Evolutionary conservation across 2,888 invertebrate species (phyloP).

Genomic region (Epistrophe eligans): DNA sequence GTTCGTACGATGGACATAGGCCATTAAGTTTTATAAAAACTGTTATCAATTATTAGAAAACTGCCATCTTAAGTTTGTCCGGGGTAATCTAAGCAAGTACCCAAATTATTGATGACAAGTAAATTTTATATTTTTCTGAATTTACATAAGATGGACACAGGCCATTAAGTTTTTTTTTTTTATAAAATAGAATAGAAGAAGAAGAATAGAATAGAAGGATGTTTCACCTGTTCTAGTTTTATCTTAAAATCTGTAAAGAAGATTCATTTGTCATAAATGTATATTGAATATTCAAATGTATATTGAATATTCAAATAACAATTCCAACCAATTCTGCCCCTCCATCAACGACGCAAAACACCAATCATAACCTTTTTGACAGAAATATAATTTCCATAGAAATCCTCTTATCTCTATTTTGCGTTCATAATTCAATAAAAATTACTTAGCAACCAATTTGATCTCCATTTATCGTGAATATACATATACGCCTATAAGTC

Average conservation of each 20-base stretch:
- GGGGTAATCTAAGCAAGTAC: no score
- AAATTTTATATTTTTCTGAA: no score
- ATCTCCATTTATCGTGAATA: background rate
- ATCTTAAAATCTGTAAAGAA: background rate
- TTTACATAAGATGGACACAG: no score
- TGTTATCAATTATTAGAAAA: no score
- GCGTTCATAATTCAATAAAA: constrained; percentile 13
- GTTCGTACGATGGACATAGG: no score
- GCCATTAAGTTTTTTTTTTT: no score
- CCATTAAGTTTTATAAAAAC: no score
- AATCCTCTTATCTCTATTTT: constrained; percentile 2
- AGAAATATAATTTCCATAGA: background rate
- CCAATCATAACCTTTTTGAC: background rate
- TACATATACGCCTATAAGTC: background rate
- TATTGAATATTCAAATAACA: background rate
- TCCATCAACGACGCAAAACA: background rate
- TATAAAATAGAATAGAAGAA: no score
- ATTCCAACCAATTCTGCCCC: background rate
- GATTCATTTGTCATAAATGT: background rate
- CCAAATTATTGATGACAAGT: no score
- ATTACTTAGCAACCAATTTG: constrained; percentile 17
- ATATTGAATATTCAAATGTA: background rate
- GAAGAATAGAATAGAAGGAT: no score
- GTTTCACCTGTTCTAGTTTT: no score
- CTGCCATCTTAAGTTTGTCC: no score